Conservation (phyloP, 2,797 vertebrate genomes). For the Chromobotia macracanthus region DNA sequence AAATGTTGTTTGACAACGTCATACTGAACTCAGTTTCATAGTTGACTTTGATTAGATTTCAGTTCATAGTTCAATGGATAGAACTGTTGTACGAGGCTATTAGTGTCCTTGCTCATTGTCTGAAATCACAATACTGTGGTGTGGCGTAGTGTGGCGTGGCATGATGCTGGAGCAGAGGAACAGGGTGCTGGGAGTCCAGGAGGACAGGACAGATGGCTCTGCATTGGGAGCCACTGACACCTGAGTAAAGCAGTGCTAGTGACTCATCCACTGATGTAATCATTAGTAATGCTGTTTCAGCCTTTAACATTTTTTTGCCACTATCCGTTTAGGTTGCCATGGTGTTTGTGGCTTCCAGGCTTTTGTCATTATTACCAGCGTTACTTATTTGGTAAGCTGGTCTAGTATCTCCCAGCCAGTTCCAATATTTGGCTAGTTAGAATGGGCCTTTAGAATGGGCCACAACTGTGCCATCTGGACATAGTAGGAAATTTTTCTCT, state of each 20-base stretch:
- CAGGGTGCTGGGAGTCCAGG: constrained; percentile 66
- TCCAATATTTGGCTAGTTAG: too few species aligned
- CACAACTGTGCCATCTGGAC: too few species aligned
- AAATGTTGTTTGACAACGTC: background rate
- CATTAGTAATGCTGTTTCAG: constrained; percentile 69
- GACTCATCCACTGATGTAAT: constrained; percentile 76
- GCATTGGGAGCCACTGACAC: constrained; percentile 71
- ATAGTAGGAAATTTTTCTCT: too few species aligned
- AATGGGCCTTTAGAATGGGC: too few species aligned
- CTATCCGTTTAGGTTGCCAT: constrained; percentile 67
- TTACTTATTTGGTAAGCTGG: constrained; percentile 55
- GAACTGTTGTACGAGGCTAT: constrained; percentile 14
- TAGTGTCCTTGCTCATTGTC: background rate
- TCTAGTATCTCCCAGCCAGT: too few species aligned
- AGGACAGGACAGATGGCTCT: constrained; percentile 76
- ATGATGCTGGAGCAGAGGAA: constrained; percentile 56
- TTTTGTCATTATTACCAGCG: constrained; percentile 66
- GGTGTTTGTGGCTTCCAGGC: constrained; percentile 70
- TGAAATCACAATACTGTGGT: constrained; percentile 39
- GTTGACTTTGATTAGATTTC: constrained; percentile 2
- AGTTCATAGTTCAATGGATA: constrained; percentile 7
- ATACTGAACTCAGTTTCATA: background rate
- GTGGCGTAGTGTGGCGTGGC: constrained; percentile 40
- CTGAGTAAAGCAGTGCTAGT: constrained; percentile 70
- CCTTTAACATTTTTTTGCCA: constrained; percentile 68